Conservation (phyloP, 2,888 invertebrate species). For the Acrobeloides nanus region DNA sequence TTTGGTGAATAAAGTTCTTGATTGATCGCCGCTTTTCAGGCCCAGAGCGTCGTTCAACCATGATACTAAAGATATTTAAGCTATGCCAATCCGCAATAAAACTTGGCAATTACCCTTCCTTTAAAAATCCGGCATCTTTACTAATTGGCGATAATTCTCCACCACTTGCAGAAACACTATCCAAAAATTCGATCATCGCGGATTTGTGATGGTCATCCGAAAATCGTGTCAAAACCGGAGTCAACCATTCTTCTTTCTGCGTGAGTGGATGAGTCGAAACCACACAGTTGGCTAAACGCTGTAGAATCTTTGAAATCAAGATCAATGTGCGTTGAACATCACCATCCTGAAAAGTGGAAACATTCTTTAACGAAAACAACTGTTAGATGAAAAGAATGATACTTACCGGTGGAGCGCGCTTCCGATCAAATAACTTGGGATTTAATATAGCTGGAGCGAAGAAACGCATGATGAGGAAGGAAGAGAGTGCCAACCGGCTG, state of each 20-base stretch:
- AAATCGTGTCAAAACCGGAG: conserved; percentile 35
- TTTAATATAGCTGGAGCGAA: conserved; percentile 51
- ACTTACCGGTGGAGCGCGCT: conserved; percentile 39
- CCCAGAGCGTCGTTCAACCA: conserved; percentile 27
- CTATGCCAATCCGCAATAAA: no score
- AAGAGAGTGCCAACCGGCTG: conserved; percentile 44
- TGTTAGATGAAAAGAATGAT: background rate
- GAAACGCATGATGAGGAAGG: conserved; percentile 52
- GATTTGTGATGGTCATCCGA: conserved; percentile 35
- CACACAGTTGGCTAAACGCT: conserved; percentile 46
- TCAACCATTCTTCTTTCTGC: conserved; percentile 47
- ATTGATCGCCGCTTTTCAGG: conserved; percentile 28
- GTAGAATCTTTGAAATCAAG: conserved; percentile 50
- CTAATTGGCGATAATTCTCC: background rate
- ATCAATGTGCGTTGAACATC: conserved; percentile 45
- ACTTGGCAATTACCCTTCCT: no score
- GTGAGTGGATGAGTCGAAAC: conserved; percentile 39
- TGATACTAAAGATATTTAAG: conserved; percentile 14
- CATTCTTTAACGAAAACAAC: background rate
- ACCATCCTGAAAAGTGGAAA: conserved; percentile 30
- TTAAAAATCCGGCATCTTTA: no score
- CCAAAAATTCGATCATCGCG: conserved; percentile 45
- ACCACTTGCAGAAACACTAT: conserved; percentile 29
- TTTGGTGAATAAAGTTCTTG: conserved; percentile 37
- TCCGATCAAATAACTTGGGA: conserved; percentile 47